Base-by-base conservation (phyloP, 64 coral and sea anemone species). In the Montipora capricornis region DNA sequence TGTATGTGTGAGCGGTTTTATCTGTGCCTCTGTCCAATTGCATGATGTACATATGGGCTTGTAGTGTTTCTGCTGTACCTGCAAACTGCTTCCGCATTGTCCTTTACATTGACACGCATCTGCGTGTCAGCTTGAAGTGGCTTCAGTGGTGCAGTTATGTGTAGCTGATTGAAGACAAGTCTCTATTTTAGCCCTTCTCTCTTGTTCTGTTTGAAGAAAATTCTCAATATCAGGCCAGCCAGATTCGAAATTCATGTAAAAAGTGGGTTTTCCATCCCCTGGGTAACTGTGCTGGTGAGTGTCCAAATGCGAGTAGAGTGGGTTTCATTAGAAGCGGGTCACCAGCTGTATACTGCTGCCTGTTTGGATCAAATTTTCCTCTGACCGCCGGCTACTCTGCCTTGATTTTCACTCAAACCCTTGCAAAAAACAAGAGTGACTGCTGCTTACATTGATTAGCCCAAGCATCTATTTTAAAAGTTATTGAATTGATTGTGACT, bases 281-380 rank as follows among this genome's bases (percentile, higher is more conserved):
- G 12, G 79, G 53, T 68, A 95, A 80, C 29, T 95, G 79, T 10
- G 93, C 67, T 73, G 87, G 93, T 12, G 73, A 80, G 19, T 86
- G 74, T 10, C 88, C 68, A 87, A 78, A 88, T 6, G 83, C 81
- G 4, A 91, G 75, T 70, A 88, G 88, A 29, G 29, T 29, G 29
- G 1, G 29, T 29, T 29, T 29, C 29, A 29, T 29, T 29, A 29
- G 29, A 29, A 29, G 29, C 29, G 1, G 29, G 29, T 29, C 29
- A 29, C 29, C 29, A 29, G 29, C 29, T 1, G 29, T 29, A 29
- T 29, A 29, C 29, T 1, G 1, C 29, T 29, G 29, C 1, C 29
- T 29, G 29, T 29, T 29, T 29, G 29, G 1, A 1, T 1, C 29
- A 29, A 29, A 29, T 29, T 29, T 29, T 29, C 29, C 29, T 29